Evolutionary conservation across 2,797 vertebrate genomes (phyloP), one percentile per base, ranked within the genome.

Genomic region (Decapterus maruadsi): DNA sequence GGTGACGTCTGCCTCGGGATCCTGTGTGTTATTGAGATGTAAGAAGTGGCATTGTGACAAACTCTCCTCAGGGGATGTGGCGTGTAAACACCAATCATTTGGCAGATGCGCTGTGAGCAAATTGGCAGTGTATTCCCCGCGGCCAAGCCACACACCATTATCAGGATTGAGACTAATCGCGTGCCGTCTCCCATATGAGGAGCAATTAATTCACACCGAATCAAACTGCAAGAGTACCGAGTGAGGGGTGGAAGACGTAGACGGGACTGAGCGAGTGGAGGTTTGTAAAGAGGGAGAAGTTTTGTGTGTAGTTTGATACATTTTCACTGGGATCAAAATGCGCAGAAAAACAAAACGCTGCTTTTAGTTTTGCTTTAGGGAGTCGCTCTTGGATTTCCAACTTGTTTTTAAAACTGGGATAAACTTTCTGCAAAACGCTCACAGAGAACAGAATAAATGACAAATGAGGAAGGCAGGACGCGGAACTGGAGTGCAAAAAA

Each of bases 71-170:
- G 89, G 94, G 95, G 93, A 94, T 86, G 91, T 87, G 87, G 90
- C 91, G 74, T 95, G 95, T 95, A 95, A 95, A 96, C 95, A 96
- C 94, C 93, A 95, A 95, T 95, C 94, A 95, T 96, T 95, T 95
- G 95, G 93, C 95, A 96, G 95, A 95, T 94, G 95, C 91, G 88
- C 90, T 73, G 77, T 71, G 90, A 93, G 93, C 90, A 95, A 95
- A 95, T 94, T 95, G 94, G 93, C 94, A 94, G 89, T 75, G 89
- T 91, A 93, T 95, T 95, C 94, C 94, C 95, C 57, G 84, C 20
- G 89, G 94, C 92, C 91, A 77, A 90, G 94, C 92, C 92, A 91
- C 92, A 93, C 93, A 83, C 94, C 94, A 95, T 95, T 96, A 96
- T 95, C 94, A 95, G 94, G 94, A 95, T 94, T 90, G 94, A 95